Base-by-base conservation (phyloP, 2,797 vertebrate genomes). In the Gymnodraco acuticeps region DNA sequence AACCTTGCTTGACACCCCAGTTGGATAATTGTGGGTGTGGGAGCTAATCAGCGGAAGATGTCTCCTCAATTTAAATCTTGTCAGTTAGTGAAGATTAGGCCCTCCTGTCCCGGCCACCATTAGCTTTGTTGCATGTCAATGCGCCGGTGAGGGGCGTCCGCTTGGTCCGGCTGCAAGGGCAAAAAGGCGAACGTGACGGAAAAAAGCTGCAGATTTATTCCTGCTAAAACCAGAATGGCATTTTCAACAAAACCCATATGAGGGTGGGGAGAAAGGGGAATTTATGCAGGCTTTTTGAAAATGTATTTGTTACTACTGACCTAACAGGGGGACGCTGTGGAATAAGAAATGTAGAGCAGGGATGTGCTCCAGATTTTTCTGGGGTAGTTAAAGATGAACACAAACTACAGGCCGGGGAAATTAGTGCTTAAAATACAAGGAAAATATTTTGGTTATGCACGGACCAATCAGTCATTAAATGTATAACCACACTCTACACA, bases 11-110 rank as follows among this genome's bases (percentile, higher is more conserved):
- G 98, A 99, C 98, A 99, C 98, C 97, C 97, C 97, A 97, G 97
- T 98, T 99, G 98, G 98, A 99, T 99, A 99, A 99, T 99, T 99
- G 98, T 99, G 98, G 98, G 97, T 99, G 97, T 98, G 98, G 97
- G 96, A 98, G 97, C 98, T 99, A 99, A 99, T 99, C 98, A 99
- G 98, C 96, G 97, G 97, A 99, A 99, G 97, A 99, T 99, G 98
- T 99, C 97, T 99, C 97, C 97, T 99, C 98, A 97, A 99, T 99
- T 99, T 99, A 99, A 99, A 99, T 98, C 98, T 99, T 99, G 98
- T 99, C 98, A 99, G 97, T 99, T 99, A 98, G 97, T 97, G 95
- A 96, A 99, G 98, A 99, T 99, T 99, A 99, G 97, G 96, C 97
- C 95, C 97, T 97, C 96, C 97, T 96, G 96, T 96, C 97, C 96